Base-by-base conservation (phyloP, 2,888 invertebrate species). In the Mechanitis messenoides region DNA sequence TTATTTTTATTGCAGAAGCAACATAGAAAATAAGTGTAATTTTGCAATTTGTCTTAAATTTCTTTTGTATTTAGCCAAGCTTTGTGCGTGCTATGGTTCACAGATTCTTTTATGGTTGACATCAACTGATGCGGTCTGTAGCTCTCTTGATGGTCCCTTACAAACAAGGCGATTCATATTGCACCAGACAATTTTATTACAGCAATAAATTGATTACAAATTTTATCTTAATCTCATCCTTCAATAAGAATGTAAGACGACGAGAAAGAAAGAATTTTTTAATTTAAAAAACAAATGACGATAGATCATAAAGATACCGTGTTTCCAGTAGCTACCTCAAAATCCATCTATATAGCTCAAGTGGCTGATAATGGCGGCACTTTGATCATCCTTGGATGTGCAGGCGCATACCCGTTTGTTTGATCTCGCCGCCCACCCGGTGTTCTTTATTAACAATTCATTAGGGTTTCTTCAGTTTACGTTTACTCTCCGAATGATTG, bases 321-420 rank as follows among this genome's bases (percentile, higher is more conserved):
- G 83, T 82, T 84, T 76, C 71, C 87, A 76, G 87, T 84, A 87
- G 87, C 85, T 72, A 74, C 74, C 70, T 72, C 74, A 75, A 79
- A 81, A 81, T 78, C 75, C 71, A 72, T 78, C 75, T 71, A 72
- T 78, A 79, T 80, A 80, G 79, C 77, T 79, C 78, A 77, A 82
- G 84, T 81, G 77, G 80, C 72, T 77, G 83, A 84, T 84, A 84
- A 83, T 78, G 81, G 76, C 83, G 81, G 80, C 74, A 68, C 85
- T 84, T 86, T 87, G 84, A 85, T 81, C 77, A 74, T 63, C 64
- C 65, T 66, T 68, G 75, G 72, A 73, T 66, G 70, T 69, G 68
- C 60, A 61, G 68, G 69, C 74, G 74, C 74, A 74, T 75, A 63
- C 65, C 47, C 66, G 56, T 63, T 56, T 66, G 61, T 86, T 88